phyloP scores from a whole-genome alignment of 30 jellyfish, hydroid and myxozoan species.

The Hydractinia symbiolongicarpus region DNA sequence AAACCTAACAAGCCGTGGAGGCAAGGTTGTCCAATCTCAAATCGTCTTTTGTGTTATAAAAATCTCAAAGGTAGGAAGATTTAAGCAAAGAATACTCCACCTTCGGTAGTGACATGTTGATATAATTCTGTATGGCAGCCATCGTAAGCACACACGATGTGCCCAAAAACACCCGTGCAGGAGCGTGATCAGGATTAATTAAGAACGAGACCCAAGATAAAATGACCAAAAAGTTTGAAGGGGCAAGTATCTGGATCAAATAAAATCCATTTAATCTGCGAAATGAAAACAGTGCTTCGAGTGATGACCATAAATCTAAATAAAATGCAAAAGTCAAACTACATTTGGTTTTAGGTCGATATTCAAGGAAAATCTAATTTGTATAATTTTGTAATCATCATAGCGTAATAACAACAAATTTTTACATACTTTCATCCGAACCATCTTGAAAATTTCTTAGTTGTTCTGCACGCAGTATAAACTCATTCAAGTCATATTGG shows the following conservation, averaged over 20 bases:
- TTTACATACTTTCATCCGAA: not conserved
- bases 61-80: no score
- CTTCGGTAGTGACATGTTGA: slow-evolving; percentile 72
- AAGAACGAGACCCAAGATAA: slow-evolving; percentile 72
- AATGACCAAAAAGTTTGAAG: slow-evolving; percentile 58
- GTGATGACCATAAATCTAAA: slow-evolving; percentile 75
- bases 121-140: slow-evolving; percentile 75
- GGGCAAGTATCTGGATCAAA: slow-evolving; percentile 65
- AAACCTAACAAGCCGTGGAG: no score
- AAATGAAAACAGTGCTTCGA: slow-evolving; percentile 45
- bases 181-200: slow-evolving; percentile 59
- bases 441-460: not conserved
- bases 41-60: no score
- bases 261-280: slow-evolving; percentile 62
- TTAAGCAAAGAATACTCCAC: slow-evolving; percentile 17
- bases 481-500: slow-evolving; percentile 34
- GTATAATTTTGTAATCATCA: not conserved
- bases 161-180: slow-evolving; percentile 80
- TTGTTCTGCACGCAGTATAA: slow-evolving; percentile 5
- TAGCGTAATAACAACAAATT: not conserved
- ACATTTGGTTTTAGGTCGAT: not conserved
- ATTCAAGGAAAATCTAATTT: not conserved
- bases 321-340: not conserved
- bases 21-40: not conserved
- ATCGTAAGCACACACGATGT: slow-evolving; percentile 73